Evolutionary conservation across 2,113 vertebrate species (phyloP), one percentile per base, ranked within the genome.

Genomic region (Oryzias javanicus): DNA sequence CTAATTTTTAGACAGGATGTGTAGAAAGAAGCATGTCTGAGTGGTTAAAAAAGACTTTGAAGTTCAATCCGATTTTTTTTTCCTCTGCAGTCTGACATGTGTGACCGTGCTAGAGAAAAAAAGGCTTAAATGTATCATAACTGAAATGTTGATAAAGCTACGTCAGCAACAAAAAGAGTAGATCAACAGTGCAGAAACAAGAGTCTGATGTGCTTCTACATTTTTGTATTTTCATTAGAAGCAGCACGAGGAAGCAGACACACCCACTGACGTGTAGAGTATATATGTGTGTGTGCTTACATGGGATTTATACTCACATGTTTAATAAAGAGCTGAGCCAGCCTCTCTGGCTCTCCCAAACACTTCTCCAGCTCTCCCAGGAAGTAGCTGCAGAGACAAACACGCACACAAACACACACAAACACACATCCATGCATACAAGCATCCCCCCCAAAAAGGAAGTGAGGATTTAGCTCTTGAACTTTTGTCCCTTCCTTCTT

Each of bases 311-410:
- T 61, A 89, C 94, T 94, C 84, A 97, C 95, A 35, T 96, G 95
- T 90, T 95, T 96, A 86, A 95, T 95, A 89, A 97, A 96, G 68
- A 95, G 93, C 81, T 94, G 92, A 63, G 94, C 94, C 86, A 97
- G 83, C 82, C 92, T 92, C 85, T 95, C 93, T 67, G 94, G 95
- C 72, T 96, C 94, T 49, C 83, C 84, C 74, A 95, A 87, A 81
- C 95, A 95, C 76, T 88, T 93, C 90, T 93, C 93, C 78, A 97
- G 88, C 89, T 96, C 94, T 67, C 85, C 91, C 86, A 95, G 90
- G 86, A 96, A 94, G 89, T 94, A 96, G 83, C 95, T 96, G 58
- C 7, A 84, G 15, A 72, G 6, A 72, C 55, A 77, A 40, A 64
- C 64, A 51, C 42, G 54, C 47, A 55, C 35, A 57, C 14, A 61